phyloP scores from a whole-genome alignment of 1,140 invertebrate species.

The Chelonus insularis region DNA sequence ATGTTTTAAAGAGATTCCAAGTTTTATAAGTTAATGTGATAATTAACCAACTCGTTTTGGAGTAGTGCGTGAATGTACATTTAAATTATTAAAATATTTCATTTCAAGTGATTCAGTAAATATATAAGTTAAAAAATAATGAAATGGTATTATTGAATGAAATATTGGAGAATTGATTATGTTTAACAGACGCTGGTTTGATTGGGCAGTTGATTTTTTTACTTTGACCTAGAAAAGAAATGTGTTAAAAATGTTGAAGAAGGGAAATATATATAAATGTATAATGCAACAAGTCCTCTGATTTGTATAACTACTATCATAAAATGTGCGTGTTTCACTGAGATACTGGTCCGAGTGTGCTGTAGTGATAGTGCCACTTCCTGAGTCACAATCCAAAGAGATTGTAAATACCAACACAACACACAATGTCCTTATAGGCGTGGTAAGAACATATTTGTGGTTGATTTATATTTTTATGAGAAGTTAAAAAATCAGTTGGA shows the following conservation, averaged over 20 bases:
- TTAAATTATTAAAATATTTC: too few relatives aligned
- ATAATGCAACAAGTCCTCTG: not conserved
- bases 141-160: too few relatives aligned
- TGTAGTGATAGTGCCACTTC: conserved; percentile 40
- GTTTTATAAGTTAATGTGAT: too few relatives aligned
- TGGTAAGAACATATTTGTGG: conserved; percentile 9
- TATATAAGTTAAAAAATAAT: too few relatives aligned
- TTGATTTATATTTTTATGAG: not conserved
- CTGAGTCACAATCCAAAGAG: not conserved
- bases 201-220: too few relatives aligned
- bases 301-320: not conserved
- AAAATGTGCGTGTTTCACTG: conserved; percentile 51
- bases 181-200: too few relatives aligned
- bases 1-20: too few relatives aligned
- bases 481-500: not conserved
- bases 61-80: too few relatives aligned
- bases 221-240: not conserved
- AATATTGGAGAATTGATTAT: too few relatives aligned
- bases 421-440: not conserved
- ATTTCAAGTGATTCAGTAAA: too few relatives aligned
- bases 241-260: too few relatives aligned
- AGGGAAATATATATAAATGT: not conserved
- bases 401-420: not conserved
- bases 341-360: conserved; percentile 43
- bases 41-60: too few relatives aligned